Evolutionary conservation across 2,113 vertebrate species (phyloP).

Genomic region (Crotalus tigris): DNA sequence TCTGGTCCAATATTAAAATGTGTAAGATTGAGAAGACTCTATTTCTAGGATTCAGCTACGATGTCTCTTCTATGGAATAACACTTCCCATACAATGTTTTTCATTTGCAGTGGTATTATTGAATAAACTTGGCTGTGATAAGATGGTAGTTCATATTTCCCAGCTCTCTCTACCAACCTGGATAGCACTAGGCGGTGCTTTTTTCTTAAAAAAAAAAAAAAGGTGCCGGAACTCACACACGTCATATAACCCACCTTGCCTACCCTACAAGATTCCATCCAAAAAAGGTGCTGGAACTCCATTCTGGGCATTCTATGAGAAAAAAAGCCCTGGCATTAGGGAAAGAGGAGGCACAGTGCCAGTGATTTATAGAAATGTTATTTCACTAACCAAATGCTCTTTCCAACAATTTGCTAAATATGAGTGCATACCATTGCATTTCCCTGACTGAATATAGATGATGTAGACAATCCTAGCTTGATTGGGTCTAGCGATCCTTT

Average conservation of each 20-base stretch:
- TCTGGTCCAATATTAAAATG: not conserved
- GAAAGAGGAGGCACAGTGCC: not conserved
- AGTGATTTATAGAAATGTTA: not conserved
- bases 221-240: no score
- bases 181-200: not conserved
- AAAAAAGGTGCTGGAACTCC: no score
- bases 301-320: no score
- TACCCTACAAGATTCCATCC: no score
- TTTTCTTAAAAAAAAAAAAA: no score
- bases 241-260: no score
- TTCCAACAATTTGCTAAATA: not conserved
- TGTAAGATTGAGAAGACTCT: not conserved
- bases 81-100: not conserved
- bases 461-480: not conserved
- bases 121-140: not conserved
- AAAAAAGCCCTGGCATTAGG: not conserved
- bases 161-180: not conserved
- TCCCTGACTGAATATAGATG: not conserved
- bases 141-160: not conserved
- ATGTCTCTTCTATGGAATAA: not conserved
- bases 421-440: not conserved
- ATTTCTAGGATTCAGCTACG: not conserved
- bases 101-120: not conserved
- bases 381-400: not conserved
- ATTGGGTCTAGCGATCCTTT: not conserved